These are phyloP conservation scores for Ceyx cyanopectus DNA, from an alignment of 2,113 vertebrate genomes.

Conservation along the genomic window DNA sequence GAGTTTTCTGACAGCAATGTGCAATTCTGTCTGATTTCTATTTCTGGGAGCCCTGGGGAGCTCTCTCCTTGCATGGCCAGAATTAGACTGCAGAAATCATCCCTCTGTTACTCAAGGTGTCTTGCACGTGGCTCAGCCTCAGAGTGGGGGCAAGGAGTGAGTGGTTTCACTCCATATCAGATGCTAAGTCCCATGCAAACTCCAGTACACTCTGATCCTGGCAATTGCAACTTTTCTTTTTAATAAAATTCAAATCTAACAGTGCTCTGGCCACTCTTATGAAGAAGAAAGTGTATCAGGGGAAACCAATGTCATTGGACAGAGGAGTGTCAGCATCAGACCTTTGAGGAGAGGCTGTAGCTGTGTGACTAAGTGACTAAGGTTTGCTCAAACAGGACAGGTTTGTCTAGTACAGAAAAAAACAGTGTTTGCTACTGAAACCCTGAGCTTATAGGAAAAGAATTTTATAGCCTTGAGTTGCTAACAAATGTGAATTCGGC, in stretches of 20 bases:
- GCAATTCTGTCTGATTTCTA: background rate
- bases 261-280: background rate
- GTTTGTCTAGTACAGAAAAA: background rate
- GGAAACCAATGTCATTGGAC: background rate
- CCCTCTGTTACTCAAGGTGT: background rate
- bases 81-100: background rate
- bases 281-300: background rate
- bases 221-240: background rate
- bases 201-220: background rate
- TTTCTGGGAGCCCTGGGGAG: background rate
- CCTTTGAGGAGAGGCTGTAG: background rate
- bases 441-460: background rate
- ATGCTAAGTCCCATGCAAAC: background rate
- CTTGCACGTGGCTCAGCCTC: background rate
- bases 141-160: background rate
- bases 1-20: background rate
- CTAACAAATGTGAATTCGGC: background rate
- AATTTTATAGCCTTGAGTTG: background rate
- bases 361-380: too few species aligned
- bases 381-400: background rate
- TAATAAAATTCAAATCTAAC: background rate
- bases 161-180: background rate
- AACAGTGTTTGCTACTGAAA: background rate
- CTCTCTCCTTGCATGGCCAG: background rate
- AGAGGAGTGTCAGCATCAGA: background rate